A percentile compares a stretch with the other conserved stretches of the same genome.
phyloP scores from a whole-genome alignment of 2,888 invertebrate species.

The Amiota minor region DNA sequence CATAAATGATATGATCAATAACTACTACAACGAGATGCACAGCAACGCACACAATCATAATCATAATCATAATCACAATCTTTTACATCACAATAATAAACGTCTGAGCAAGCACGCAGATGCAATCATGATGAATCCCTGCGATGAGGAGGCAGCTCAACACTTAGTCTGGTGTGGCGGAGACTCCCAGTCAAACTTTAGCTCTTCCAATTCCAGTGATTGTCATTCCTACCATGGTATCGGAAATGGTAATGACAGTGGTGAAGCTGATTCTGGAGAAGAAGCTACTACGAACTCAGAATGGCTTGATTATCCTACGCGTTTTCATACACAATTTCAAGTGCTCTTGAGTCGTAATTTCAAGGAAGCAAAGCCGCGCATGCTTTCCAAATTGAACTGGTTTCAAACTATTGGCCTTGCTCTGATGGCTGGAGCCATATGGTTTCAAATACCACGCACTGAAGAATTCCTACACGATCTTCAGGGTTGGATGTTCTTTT shows the following conservation, averaged over 20 bases:
- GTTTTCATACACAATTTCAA: slow-evolving; percentile 85
- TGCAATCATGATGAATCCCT: slow-evolving; percentile 47
- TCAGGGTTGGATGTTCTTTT: slow-evolving; percentile 89
- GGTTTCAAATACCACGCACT: slow-evolving; percentile 84
- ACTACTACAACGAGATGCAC: slow-evolving; percentile 64
- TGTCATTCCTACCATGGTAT: slow-evolving; percentile 60
- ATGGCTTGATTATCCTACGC: slow-evolving; percentile 83
- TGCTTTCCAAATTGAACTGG: slow-evolving; percentile 85
- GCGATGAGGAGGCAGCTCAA: slow-evolving; percentile 74
- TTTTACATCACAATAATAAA: slow-evolving; percentile 52
- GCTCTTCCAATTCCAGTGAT: slow-evolving; percentile 76
- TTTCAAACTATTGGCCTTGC: slow-evolving; percentile 83
- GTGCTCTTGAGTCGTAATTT: slow-evolving; percentile 84
- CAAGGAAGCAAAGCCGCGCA: slow-evolving; percentile 82
- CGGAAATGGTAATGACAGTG: background rate
- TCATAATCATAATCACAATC: slow-evolving; percentile 41
- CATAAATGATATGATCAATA: slow-evolving; percentile 67
- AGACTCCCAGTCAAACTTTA: slow-evolving; percentile 81
- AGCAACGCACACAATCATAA: slow-evolving; percentile 47
- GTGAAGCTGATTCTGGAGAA: too few relatives aligned
- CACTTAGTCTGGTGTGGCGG: slow-evolving; percentile 77
- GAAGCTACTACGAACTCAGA: slow-evolving; percentile 66
- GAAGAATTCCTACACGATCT: slow-evolving; percentile 85
- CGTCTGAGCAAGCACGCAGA: slow-evolving; percentile 42
- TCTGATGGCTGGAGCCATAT: slow-evolving; percentile 82